phyloP scores from a whole-genome alignment of 2,888 invertebrate genomes.

The Peribatodes rhomboidaria region DNA sequence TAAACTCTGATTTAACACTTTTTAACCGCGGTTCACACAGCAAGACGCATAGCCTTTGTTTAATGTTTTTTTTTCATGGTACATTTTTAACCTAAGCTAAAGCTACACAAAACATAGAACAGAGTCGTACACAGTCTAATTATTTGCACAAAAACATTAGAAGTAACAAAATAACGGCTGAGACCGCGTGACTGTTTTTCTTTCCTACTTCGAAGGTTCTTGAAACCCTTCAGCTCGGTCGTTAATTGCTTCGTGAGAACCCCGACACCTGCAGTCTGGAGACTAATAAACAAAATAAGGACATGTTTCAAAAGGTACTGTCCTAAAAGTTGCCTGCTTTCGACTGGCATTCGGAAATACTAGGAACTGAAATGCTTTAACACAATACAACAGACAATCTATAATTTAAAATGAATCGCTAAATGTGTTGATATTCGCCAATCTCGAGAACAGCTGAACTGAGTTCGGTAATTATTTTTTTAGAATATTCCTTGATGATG shows the following conservation, averaged over 20 bases:
- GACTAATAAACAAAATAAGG: slow-evolving; percentile 73
- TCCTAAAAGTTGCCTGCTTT: background rate
- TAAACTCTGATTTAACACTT: too few species aligned
- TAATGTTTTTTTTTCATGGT: too few species aligned
- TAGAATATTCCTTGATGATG: too few species aligned
- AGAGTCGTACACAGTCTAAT: slow-evolving; percentile 25
- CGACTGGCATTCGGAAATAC: background rate
- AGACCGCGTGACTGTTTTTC: slow-evolving; percentile 68
- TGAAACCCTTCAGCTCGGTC: slow-evolving; percentile 73
- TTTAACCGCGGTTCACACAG: too few species aligned
- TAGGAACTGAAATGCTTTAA: background rate
- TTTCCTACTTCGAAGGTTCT: slow-evolving; percentile 69
- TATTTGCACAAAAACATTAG: slow-evolving; percentile 40
- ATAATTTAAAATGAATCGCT: too few species aligned
- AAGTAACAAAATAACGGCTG: slow-evolving; percentile 60
- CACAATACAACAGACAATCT: too few species aligned
- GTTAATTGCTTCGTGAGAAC: slow-evolving; percentile 84
- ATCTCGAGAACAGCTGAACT: too few species aligned
- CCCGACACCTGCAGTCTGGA: slow-evolving; percentile 69
- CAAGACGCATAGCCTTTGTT: too few species aligned
- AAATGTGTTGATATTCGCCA: too few species aligned
- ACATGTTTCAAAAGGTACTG: slow-evolving; percentile 45
- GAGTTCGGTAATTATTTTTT: too few species aligned
- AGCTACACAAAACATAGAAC: slow-evolving; percentile 1
- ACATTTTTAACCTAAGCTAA: too few species aligned